These are phyloP conservation scores for Capitella teleta DNA, from an alignment of 1,140 invertebrate genomes.

Conservation along the genomic window DNA sequence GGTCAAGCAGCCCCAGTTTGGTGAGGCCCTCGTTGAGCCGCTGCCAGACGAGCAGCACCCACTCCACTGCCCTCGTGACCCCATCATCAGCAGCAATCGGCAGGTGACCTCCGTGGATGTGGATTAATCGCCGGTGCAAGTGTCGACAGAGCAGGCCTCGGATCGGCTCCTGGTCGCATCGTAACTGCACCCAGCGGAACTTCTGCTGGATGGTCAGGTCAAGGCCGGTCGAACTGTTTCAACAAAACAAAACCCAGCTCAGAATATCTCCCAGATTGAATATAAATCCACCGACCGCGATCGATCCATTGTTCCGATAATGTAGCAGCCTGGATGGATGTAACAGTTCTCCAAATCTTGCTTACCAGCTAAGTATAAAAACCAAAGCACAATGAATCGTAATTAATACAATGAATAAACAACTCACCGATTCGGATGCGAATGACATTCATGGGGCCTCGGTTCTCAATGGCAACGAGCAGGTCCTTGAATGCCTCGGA, in stretches of 20 bases:
- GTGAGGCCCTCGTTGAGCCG: conserved; percentile 33
- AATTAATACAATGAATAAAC: not conserved
- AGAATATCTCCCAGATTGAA: too few species aligned
- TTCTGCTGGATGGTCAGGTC: conserved; percentile 32
- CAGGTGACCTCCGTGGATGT: conserved; percentile 20
- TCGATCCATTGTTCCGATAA: conserved; percentile 36
- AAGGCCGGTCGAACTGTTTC: conserved; percentile 28
- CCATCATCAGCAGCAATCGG: conserved; percentile 23
- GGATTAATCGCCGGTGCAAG: conserved; percentile 22
- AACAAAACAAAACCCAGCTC: too few species aligned
- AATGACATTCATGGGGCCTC: conserved; percentile 18
- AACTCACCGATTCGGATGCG: conserved; percentile 2
- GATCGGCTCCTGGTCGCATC: conserved; percentile 32
- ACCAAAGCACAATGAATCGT: not conserved
- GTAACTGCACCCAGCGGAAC: conserved; percentile 38
- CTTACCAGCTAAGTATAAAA: not conserved
- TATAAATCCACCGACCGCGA: too few species aligned
- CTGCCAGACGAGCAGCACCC: conserved; percentile 37
- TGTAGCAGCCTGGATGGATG: conserved; percentile 29
- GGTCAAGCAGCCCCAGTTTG: conserved; percentile 32
- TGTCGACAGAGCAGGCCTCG: conserved; percentile 29
- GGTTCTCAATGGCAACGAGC: conserved; percentile 24
- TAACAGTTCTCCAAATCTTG: conserved; percentile 16
- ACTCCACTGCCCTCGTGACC: conserved; percentile 28
- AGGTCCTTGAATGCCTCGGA: conserved; percentile 26